Base-by-base conservation (phyloP, 1,140 invertebrate genomes). In the Dreissena polymorpha region DNA sequence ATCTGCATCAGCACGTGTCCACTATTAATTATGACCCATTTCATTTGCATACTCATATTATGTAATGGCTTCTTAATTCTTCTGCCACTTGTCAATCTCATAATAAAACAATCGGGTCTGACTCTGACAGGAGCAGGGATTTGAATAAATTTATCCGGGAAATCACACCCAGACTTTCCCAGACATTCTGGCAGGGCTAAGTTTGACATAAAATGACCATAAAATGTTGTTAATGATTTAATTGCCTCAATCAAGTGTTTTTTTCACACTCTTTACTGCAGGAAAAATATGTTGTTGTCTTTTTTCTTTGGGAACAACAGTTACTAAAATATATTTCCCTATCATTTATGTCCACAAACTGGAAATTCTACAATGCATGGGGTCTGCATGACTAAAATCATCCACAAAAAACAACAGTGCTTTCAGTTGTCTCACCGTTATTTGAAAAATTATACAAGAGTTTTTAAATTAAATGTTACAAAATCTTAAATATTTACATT, bases 61-160 rank as follows among this genome's bases (percentile, higher is more conserved):
- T 23, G 21, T 60, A 60, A 60, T 60, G 57, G 21, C 21, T 60
- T 60, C 57, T 60, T 60, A 60, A 60, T 60, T 60, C 57, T 60
- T 18, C 57, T 60, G 57, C 57, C 57, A 60, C 57, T 60, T 60
- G 57, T 60, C 57, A 60, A 23, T 23, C 2, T 2, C 57, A 60
- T 60, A 60, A 60, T 60, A 60, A 60, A 60, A 23, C 57, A 18
- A 60, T 60, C 57, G 21, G 21, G 21, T n/a, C 16, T 60, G 57
- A 60, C 57, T 60, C 3, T 60, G 16, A 18, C 16, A 60, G 57
- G 16, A 12, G 21, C 57, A 23, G 10, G 57, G 57, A 23, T 60
- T n/a, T n/a, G 16, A 60, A 23, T 60, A 23, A 60, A n/a, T 60
- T 18, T 60, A n/a, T 60, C 57, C 16, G 21, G 16, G 12, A 18